Evolutionary conservation across 2,113 vertebrate species (phyloP).

Genomic region (Catharus fuscescens): DNA sequence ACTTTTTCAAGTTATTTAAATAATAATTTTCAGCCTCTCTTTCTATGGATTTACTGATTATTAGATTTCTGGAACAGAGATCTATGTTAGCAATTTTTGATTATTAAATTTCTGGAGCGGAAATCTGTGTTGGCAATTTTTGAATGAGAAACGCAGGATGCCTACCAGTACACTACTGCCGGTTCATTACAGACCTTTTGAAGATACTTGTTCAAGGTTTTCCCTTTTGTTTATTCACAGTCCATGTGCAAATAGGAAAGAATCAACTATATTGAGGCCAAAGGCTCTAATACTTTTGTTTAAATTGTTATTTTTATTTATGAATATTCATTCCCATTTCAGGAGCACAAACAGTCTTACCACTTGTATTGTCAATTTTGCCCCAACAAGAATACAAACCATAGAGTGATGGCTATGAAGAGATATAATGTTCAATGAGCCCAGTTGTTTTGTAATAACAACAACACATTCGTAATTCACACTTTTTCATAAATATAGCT

Average conservation of each 20-base stretch:
- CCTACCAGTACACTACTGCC: not conserved
- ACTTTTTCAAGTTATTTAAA: not conserved
- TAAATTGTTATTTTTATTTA: not conserved
- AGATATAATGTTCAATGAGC: not conserved
- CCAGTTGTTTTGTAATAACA: not conserved
- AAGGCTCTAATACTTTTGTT: not conserved
- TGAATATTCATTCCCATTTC: not conserved
- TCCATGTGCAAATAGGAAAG: not conserved
- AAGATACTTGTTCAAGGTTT: not conserved
- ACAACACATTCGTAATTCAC: not conserved
- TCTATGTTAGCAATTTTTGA: not conserved
- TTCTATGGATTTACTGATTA: not conserved
- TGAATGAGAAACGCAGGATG: not conserved
- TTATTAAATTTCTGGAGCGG: constrained; percentile 1
- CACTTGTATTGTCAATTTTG: not conserved
- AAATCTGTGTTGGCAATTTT: not conserved
- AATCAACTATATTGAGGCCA: not conserved
- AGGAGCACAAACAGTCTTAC: not conserved
- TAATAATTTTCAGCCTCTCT: not conserved
- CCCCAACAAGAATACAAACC: not conserved
- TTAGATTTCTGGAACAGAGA: constrained; percentile 7
- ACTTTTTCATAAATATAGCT: not conserved
- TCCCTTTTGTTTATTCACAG: not conserved
- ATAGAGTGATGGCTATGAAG: not conserved
- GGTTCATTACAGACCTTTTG: not conserved